A percentile compares a stretch with the other conserved stretches of the same genome.
These are phyloP conservation scores for Stenodema calcarata DNA, from an alignment of 2,888 invertebrate species.

Conservation along the genomic window DNA sequence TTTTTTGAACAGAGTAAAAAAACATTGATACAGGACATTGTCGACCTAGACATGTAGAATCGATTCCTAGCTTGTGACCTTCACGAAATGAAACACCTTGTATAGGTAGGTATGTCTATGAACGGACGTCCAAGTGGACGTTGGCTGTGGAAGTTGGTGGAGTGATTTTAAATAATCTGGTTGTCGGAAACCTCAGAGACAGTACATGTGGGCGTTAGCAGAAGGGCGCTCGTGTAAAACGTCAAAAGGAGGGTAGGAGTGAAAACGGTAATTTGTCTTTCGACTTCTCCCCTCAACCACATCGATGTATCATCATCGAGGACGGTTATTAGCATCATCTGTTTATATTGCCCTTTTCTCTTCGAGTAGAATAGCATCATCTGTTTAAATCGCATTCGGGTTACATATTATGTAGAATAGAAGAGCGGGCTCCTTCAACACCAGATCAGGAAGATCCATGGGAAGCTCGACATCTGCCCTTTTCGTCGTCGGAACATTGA, in stretches of 20 bases:
- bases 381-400: conserved; percentile 5
- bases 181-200: neutral
- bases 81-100: too few species aligned
- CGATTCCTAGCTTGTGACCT: too few species aligned
- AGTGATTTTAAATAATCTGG: neutral
- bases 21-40: too few species aligned
- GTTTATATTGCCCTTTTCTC: conserved; percentile 30
- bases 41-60: too few species aligned
- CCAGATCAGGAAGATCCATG: neutral
- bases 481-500: neutral
- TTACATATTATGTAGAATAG: conserved; percentile 4
- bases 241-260: neutral
- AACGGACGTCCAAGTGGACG: too few species aligned
- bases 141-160: too few species aligned
- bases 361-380: conserved; percentile 21
- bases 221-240: neutral
- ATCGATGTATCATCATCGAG: conserved; percentile 46
- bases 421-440: neutral
- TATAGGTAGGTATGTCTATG: too few species aligned
- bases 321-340: conserved; percentile 49
- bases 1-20: too few species aligned
- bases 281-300: neutral
- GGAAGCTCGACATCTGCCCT: neutral
- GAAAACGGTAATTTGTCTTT: conserved; percentile 42
- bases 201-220: neutral